These are phyloP conservation scores for Coptodon bakossiorum DNA, from an alignment of 2,113 vertebrate genomes.

Conservation along the genomic window DNA sequence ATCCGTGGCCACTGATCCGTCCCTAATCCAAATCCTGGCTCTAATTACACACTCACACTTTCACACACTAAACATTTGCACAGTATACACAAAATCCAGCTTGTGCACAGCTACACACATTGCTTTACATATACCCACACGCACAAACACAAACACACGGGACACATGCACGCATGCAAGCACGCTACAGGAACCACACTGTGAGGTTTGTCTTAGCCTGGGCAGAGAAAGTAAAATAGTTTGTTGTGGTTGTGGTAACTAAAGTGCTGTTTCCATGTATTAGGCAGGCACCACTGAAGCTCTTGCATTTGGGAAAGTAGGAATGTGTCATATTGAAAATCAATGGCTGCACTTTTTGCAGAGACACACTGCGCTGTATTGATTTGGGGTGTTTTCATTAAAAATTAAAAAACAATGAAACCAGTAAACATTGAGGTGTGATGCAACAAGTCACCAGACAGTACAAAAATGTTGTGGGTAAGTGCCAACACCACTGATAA, in stretches of 20 bases:
- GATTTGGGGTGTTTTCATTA: constrained; percentile 6
- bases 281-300: neutral
- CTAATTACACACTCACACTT: constrained; percentile 30
- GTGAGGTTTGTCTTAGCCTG: constrained; percentile 3
- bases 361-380: neutral
- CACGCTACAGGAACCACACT: neutral
- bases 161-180: neutral
- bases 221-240: constrained; percentile 2
- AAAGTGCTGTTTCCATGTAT: neutral
- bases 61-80: constrained; percentile 6
- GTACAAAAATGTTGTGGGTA: neutral
- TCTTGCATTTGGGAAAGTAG: neutral
- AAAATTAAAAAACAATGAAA: neutral
- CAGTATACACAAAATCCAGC: neutral
- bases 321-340: constrained; percentile 27
- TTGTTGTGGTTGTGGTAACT: neutral
- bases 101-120: neutral
- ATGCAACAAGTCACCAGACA: neutral
- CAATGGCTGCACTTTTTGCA: neutral
- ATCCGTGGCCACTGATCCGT: constrained; percentile 35
- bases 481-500: neutral
- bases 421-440: neutral
- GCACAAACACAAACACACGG: neutral
- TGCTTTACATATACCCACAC: neutral
- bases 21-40: constrained; percentile 54